A percentile compares a stretch with the other conserved stretches of the same genome.
phyloP scores from a whole-genome alignment of 2,113 vertebrate genomes.

The Agelaius tricolor region DNA sequence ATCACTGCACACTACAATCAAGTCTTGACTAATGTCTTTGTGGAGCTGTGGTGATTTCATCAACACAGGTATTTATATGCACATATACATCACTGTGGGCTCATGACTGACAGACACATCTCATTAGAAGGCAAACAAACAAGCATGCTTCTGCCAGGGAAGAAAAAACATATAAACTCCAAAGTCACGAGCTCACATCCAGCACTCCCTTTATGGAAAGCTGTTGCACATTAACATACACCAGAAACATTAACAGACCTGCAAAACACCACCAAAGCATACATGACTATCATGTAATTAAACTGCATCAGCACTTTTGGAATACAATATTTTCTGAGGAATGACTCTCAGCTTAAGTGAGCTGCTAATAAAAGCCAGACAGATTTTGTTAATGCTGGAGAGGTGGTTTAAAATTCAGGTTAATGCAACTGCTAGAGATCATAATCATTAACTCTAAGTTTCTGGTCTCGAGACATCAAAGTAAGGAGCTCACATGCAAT shows the following conservation, averaged over 20 bases:
- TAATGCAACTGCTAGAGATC: not conserved
- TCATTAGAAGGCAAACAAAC: not conserved
- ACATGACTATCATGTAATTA: not conserved
- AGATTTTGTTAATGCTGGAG: not conserved
- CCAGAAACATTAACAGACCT: not conserved
- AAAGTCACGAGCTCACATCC: not conserved
- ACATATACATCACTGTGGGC: not conserved
- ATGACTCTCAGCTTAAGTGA: not conserved
- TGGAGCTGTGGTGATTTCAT: not conserved
- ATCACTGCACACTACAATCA: not conserved
- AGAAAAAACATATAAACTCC: not conserved
- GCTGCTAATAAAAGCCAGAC: not conserved
- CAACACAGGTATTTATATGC: not conserved
- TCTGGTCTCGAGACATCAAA: not conserved
- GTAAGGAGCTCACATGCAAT: not conserved
- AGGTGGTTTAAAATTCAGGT: not conserved
- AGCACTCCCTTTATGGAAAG: not conserved
- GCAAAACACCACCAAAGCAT: not conserved
- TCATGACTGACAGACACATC: not conserved
- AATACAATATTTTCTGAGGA: not conserved
- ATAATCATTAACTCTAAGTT: constrained; percentile 20
- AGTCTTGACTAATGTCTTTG: not conserved
- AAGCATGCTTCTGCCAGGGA: not conserved
- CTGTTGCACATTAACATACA: not conserved
- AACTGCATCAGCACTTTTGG: not conserved